A percentile compares a stretch with the other conserved stretches of the same genome.
Evolutionary conservation across 2,888 invertebrate species (phyloP).

Genomic region (Phorcus lineatus): DNA sequence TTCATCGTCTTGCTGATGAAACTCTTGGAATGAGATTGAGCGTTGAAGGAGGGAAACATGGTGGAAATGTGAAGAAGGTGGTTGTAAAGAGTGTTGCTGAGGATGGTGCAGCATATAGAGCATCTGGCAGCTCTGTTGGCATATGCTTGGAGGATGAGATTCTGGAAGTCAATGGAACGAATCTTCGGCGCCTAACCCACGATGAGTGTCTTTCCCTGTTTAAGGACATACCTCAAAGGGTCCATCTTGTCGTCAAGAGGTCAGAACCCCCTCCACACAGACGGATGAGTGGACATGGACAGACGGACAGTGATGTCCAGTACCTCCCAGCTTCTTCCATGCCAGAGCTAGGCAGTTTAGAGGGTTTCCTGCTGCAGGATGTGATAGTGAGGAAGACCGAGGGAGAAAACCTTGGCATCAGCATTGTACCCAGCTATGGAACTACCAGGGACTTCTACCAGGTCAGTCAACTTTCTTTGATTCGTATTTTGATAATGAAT

Average conservation of each 20-base stretch:
- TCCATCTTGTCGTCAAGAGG: slow-evolving; percentile 58
- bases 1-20: slow-evolving; percentile 91
- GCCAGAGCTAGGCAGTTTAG: slow-evolving; percentile 23
- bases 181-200: slow-evolving; percentile 86
- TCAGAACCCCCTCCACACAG: background rate
- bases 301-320: background rate
- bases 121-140: slow-evolving; percentile 60
- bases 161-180: slow-evolving; percentile 87
- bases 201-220: slow-evolving; percentile 93
- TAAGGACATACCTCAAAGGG: slow-evolving; percentile 83
- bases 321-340: background rate
- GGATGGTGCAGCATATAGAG: slow-evolving; percentile 68
- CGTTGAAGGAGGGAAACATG: slow-evolving; percentile 92
- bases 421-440: slow-evolving; percentile 69
- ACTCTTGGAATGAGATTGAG: slow-evolving; percentile 92
- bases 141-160: slow-evolving; percentile 93
- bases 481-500: no score
- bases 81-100: slow-evolving; percentile 79
- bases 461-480: slow-evolving; percentile 49
- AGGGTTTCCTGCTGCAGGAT: slow-evolving; percentile 52
- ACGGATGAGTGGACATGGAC: background rate
- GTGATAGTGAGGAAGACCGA: slow-evolving; percentile 56
- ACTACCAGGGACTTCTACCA: slow-evolving; percentile 65
- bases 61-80: slow-evolving; percentile 85
- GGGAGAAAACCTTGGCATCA: slow-evolving; percentile 66